Evolutionary conservation across 2,113 vertebrate species (phyloP), one percentile per base, ranked within the genome.

Genomic region (Dicrurus megarhynchus): DNA sequence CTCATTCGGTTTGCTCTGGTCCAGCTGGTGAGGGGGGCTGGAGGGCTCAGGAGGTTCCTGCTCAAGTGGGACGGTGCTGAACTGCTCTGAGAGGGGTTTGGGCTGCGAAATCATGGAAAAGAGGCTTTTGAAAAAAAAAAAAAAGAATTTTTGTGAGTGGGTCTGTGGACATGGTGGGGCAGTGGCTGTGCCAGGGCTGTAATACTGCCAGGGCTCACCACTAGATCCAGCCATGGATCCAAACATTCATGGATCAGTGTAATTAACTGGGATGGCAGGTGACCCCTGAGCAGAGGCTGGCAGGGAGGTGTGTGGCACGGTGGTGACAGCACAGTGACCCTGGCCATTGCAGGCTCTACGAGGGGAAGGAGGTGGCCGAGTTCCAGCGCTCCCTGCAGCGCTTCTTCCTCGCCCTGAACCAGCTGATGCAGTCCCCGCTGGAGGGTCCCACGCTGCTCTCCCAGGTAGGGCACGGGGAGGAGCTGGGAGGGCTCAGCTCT

Each of bases 281-380:
- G 47, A 18, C 3, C 13, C 57, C 28, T 0, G 1, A 28, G 76
- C 41, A 56, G 75, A 22, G 37, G 37, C 9, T 13, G 21, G 42
- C 2, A 1, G 76, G 39, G 8, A 13, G 82, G 65, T 0, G 15
- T 2, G 5, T 3, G 32, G 13, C 23, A 2, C 1, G 44, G 76
- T 65, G 81, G 81, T 89, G 79, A 41, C 77, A 82, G 77, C 87
- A 5, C 10, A 0, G 61, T 55, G 39, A 15, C 78, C 33, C 37
- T 42, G 92, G 19, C 69, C 81, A 6, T 44, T 74, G 75, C 92
- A 97, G 97, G 93, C 96, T 97, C 69, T 97, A 97, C 3, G 92
- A 96, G 89, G 97, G 93, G n/a, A 97, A 96, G 89, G 95, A 96
- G 88, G 60, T 20, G 3, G 88, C 76, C 0, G 94, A 97, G 61